Base-by-base conservation (phyloP, 2,113 vertebrate genomes). In the Entelurus aequoreus region DNA sequence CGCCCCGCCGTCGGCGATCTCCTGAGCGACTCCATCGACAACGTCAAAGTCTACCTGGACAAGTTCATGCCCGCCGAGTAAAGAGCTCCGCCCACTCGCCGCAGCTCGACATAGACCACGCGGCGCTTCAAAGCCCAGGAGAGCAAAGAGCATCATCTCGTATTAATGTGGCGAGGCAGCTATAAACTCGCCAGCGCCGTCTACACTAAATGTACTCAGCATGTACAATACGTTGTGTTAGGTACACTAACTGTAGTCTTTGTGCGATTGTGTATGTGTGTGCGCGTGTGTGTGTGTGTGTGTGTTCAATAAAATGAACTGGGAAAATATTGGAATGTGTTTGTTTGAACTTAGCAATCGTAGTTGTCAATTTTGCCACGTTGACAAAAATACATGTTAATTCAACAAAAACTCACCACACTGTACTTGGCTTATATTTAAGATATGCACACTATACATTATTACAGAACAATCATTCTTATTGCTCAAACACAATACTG, bases 231-330 rank as follows among this genome's bases (percentile, higher is more conserved):
- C 78, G 74, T 75, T 79, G 66, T 76, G 76, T 86, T 80, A 78
- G 62, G 75, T 77, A 77, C 78, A 82, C 77, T 87, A 79, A 83
- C 77, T 63, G 71, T 73, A 70, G 65, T 73, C 51, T 77, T 42
- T 74, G 65, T 83, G 70, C 69, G 77, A 63, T 21, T 72, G 75
- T 76, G 76, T 77, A 55, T 77, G 72, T 79, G 72, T 73, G 77
- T 77, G 76, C 75, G 53, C 76, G 72, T 79, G 50, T 71, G 59
- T 75, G 58, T 71, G 74, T 76, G 65, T 73, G 70, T 63, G 58
- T 74, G 72, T 73, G 77, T 77, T 84, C 75, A 89, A 81, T 87
- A 86, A 89, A 89, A 69, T 74, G 54, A 81, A 78, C 54, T 72
- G 65, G 66, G 82, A 79, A 19, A 42, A 42, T 42, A 74, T 15